These are phyloP conservation scores for Colinus virginianus DNA, from an alignment of 2,113 vertebrate genomes.

Conservation along the genomic window DNA sequence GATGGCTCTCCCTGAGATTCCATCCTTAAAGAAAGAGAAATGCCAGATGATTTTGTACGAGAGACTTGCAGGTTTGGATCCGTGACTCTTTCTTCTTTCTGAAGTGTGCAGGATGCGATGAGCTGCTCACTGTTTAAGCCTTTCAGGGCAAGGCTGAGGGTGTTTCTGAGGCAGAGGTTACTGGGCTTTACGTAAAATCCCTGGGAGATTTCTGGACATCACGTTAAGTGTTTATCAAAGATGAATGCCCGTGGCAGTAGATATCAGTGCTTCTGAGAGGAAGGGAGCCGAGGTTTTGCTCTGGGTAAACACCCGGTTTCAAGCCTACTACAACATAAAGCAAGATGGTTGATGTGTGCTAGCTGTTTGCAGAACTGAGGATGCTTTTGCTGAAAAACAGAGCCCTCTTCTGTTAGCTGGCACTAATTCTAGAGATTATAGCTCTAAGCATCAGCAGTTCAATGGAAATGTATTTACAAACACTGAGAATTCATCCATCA, in stretches of 20 bases:
- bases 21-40: neutral
- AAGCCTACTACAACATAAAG: neutral
- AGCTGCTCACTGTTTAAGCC: neutral
- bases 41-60: neutral
- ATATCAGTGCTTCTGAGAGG: neutral
- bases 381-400: constrained; percentile 1
- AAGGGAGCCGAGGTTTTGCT: neutral
- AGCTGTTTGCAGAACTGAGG: neutral
- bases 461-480: neutral
- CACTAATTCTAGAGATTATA: neutral
- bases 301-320: neutral
- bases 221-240: constrained; percentile 5
- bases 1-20: neutral
- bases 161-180: neutral
- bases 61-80: neutral
- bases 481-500: neutral
- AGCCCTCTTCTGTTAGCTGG: constrained; percentile 37
- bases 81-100: neutral
- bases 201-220: neutral
- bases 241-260: neutral
- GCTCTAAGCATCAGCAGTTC: neutral
- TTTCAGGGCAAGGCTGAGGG: neutral
- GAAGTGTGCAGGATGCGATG: neutral
- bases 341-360: neutral
- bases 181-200: constrained; percentile 20